phyloP scores from a whole-genome alignment of 1,140 invertebrate genomes.

The Calosoma granatense region DNA sequence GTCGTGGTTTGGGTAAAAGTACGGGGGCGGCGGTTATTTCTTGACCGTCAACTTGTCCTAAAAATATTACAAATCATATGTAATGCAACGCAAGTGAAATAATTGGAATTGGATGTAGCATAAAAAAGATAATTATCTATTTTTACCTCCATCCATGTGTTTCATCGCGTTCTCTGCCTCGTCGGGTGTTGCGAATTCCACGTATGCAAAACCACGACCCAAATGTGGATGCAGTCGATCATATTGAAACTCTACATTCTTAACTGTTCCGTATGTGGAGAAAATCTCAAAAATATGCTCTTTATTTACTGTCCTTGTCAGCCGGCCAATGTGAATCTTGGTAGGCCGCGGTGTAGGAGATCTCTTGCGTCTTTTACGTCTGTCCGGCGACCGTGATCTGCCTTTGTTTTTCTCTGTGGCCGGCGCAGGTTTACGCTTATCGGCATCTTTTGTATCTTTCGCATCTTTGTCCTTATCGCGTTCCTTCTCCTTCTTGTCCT shows the following conservation, averaged over 20 bases:
- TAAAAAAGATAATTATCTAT: no score
- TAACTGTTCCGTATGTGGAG: constrained; percentile 81
- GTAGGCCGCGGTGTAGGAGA: constrained; percentile 77
- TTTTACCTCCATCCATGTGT: constrained; percentile 87
- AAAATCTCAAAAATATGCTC: constrained; percentile 96
- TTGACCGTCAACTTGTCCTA: constrained; percentile 78
- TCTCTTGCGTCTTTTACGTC: constrained; percentile 56
- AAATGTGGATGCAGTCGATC: constrained; percentile 80
- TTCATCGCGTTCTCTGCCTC: constrained; percentile 98
- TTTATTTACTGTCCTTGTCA: constrained; percentile 86
- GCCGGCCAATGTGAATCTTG: constrained; percentile 84
- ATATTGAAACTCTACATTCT: constrained; percentile 78
- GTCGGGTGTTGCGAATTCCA: constrained; percentile 87
- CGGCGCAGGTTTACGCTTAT: constrained; percentile 31
- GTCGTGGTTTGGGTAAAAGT: constrained; percentile 61
- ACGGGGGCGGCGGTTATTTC: constrained; percentile 91
- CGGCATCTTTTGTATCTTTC: constrained; percentile 21
- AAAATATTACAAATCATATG: no score
- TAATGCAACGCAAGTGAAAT: neutral
- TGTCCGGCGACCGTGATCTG: constrained; percentile 39
- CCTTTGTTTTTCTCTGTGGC: constrained; percentile 38
- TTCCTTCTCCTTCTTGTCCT: constrained; percentile 42
- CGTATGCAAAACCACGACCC: constrained; percentile 84
- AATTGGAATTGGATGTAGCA: constrained; percentile 10
- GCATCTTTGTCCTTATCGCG: constrained; percentile 35